These are phyloP conservation scores for Lissocephala sabroskyi DNA, from an alignment of 2,888 invertebrate species.

Conservation along the genomic window DNA sequence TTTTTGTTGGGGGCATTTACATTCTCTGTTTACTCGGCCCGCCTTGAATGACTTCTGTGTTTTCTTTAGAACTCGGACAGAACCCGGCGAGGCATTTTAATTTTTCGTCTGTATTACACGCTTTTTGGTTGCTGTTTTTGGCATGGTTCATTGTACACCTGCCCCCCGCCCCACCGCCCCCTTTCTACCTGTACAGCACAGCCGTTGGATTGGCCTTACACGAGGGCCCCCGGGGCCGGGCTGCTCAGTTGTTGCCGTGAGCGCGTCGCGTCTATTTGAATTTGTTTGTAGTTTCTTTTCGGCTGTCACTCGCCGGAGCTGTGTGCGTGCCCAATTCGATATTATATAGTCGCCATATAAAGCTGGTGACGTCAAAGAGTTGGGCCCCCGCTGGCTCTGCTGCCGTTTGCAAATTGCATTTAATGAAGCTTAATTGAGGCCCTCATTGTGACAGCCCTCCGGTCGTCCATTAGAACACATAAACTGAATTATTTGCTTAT, in stretches of 20 bases:
- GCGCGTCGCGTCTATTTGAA: conserved; percentile 37
- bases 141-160: conserved; percentile 59
- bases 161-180: background rate
- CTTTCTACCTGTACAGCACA: conserved; percentile 26
- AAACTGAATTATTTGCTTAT: too few species aligned
- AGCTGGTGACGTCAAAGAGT: conserved; percentile 17
- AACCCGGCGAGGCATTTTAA: conserved; percentile 22
- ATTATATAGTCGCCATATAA: conserved; percentile 19
- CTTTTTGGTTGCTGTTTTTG: conserved; percentile 32
- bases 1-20: conserved; percentile 36
- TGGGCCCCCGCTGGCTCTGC: conserved; percentile 3
- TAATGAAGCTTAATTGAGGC: conserved; percentile 55
- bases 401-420: conserved; percentile 39
- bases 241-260: conserved; percentile 39
- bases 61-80: conserved; percentile 39
- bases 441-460: conserved; percentile 39
- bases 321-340: conserved; percentile 10
- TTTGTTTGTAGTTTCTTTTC: conserved; percentile 19
- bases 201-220: conserved; percentile 25
- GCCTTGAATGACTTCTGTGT: background rate
- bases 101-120: conserved; percentile 37
- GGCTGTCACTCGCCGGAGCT: conserved; percentile 10
- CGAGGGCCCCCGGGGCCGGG: conserved; percentile 14
- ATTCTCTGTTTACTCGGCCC: conserved; percentile 26
- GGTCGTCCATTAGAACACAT: background rate